Base-by-base conservation (phyloP, 35 echinoderm and acorn worm genomes). In the Anneissia japonica region DNA sequence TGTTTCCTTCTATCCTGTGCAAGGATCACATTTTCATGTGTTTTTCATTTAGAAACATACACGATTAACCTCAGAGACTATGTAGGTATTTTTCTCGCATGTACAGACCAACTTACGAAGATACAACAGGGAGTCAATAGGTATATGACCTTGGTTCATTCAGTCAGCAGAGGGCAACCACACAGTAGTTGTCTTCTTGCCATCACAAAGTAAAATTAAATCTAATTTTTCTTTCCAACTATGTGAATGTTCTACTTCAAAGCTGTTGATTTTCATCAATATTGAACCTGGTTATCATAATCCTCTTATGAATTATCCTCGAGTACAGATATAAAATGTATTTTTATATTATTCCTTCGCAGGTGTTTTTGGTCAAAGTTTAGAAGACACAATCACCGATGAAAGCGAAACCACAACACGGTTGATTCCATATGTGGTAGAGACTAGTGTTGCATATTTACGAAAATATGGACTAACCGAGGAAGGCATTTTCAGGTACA, bases 401-500 rank as follows among this genome's bases (percentile, higher is more conserved):
- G 95, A 98, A 86, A 98, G 95, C 79, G 91, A 93, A 33, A 78
- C 89, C 32, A 88, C 55, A 21, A 98, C 95, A 12, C 85, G 86
- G 51, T 77, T 87, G 36, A 98, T 98, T 36, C 95, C 95, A 19
- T 64, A 46, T 0, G 87, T 98, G 19, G 89, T 98, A 0, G 95
- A 98, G 43, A 35, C 74, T 28, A 94, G 95, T 36, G 83, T 93
- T n/a, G 34, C 75, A 32, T 91, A 93, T 46, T 39, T 98, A 12
- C 36, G 92, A 72, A 80, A 86, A 76, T 79, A 89, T 84, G 95
- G 91, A 1, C 56, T 98, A 37, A 81, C 88, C 34, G 95, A 98
- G 72, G 95, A 98, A 79, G 95, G 91, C 16, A 89, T 97, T 37
- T 98, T 98, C 84, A 93, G 95, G 95, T 98, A 88, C 4, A 43